Conservation (phyloP, 1,140 invertebrate species). For the Drosophila burlai region DNA sequence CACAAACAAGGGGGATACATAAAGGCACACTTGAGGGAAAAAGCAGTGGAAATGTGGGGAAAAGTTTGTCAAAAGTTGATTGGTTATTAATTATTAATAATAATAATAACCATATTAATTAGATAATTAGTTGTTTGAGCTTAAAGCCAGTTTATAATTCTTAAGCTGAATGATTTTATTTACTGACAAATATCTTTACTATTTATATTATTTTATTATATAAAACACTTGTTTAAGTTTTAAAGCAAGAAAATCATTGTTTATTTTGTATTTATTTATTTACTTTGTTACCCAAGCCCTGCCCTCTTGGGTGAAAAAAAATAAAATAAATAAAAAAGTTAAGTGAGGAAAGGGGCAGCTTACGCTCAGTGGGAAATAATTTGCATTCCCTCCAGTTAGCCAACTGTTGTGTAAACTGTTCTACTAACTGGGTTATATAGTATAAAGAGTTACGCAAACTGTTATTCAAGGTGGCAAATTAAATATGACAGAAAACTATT, state of each 20-base stretch:
- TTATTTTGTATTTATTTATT: conserved; percentile 18
- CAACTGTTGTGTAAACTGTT: conserved; percentile 45
- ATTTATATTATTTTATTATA: background rate
- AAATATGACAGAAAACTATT: background rate
- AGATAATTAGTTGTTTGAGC: background rate
- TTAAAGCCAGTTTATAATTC: background rate
- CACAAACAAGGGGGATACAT: background rate
- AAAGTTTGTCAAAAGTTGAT: background rate
- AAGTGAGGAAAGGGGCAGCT: background rate
- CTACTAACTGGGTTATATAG: conserved; percentile 28
- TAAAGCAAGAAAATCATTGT: background rate
- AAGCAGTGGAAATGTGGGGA: background rate
- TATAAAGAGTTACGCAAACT: conserved; percentile 31
- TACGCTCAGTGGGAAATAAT: conserved; percentile 10
- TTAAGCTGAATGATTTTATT: background rate
- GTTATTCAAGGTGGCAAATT: conserved; percentile 13
- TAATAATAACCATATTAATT: no score
- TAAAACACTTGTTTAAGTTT: background rate
- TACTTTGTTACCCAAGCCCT: background rate
- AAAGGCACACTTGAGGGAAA: background rate
- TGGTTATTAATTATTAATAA: background rate
- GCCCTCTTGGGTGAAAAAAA: background rate
- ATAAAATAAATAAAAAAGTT: background rate
- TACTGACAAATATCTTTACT: background rate
- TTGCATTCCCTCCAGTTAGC: conserved; percentile 23